These are phyloP conservation scores for Meiosimyza decipiens DNA, from an alignment of 2,888 invertebrate genomes.

Conservation along the genomic window DNA sequence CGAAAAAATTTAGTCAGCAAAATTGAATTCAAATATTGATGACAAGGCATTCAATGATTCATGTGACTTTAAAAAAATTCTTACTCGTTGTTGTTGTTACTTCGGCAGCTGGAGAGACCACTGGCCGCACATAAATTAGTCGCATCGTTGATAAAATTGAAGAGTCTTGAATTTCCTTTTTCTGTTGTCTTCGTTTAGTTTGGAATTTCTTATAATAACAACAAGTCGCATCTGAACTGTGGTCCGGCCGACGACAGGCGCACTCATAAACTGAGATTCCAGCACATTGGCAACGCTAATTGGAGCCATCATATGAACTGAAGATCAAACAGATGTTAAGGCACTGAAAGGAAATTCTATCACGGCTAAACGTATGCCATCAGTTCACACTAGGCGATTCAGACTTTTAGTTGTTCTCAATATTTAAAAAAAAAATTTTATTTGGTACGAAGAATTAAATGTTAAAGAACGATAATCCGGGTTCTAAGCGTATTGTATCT, in stretches of 20 bases:
- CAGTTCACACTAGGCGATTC: too few relatives aligned
- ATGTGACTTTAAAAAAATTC: slow-evolving; percentile 9
- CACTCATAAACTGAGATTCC: slow-evolving; percentile 19
- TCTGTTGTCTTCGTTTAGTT: slow-evolving; percentile 20
- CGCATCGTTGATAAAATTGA: slow-evolving; percentile 43
- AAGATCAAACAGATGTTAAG: too few relatives aligned
- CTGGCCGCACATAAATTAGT: slow-evolving; percentile 45
- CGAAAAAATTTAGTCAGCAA: slow-evolving; percentile 10
- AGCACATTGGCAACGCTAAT: slow-evolving; percentile 2
- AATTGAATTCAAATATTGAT: slow-evolving; percentile 23
- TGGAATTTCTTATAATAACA: neutral
- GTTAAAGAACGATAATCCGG: too few relatives aligned
- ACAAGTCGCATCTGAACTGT: neutral
- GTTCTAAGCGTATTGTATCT: too few relatives aligned
- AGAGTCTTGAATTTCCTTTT: slow-evolving; percentile 5
- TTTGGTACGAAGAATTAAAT: too few relatives aligned
- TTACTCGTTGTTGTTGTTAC: slow-evolving; percentile 8
- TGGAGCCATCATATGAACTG: neutral
- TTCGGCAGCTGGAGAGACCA: slow-evolving; percentile 19
- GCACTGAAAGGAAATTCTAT: too few relatives aligned
- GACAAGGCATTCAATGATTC: slow-evolving; percentile 22
- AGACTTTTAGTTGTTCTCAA: too few relatives aligned
- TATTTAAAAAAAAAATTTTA: too few relatives aligned
- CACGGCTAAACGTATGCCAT: too few relatives aligned
- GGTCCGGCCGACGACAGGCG: neutral